Base-by-base conservation (phyloP, 2,113 vertebrate genomes). In the Dipodomys spectabilis region DNA sequence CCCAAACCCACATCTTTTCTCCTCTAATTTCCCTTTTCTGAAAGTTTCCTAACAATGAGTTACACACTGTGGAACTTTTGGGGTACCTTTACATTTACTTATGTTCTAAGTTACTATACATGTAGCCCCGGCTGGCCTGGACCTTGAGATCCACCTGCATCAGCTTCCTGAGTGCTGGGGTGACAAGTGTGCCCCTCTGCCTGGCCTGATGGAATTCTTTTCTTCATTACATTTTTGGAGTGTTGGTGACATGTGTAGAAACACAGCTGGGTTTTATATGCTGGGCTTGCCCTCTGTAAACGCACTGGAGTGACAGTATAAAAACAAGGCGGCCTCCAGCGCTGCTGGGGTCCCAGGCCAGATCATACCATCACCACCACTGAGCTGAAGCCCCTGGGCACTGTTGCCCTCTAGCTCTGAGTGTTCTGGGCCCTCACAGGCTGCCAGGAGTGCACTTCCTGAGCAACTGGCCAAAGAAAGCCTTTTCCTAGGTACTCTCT, bases 71-170 rank as follows among this genome's bases (percentile, higher is more conserved):
- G 25, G 67, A 49, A 23, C 60, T 35, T 73, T 82, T 45, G 25
- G n/a, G 67, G 62, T 49, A 16, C 30, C 83, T 68, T 88, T 62
- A 39, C 22, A 30, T 85, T 85, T 64, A 39, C 77, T 78, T 44
- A 22, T 18, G 30, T 44, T 45, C 49, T 85, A 16, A n/a, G 5
- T 71, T 71, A n/a, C 16, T 64, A 20, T 64, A 25, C 5, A 64
- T 64, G 62, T 64, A 64, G 20, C 62, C 62, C 62, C 8, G 62
- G 23, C 62, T 64, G 22, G 62, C 62, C 22, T 64, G 62, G 62
- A 64, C 7, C 22, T 64, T 1, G 62, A 23, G 62, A 64, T 9
- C 62, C 8, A 3, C 23, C 15, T 57, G 53, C 62, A 1, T 64
- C 22, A 7, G 20, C 62, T 23, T 64, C 19, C 62, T 25, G 20